phyloP scores from a whole-genome alignment of 2,888 invertebrate species.

The Philhelius pedissequus region DNA sequence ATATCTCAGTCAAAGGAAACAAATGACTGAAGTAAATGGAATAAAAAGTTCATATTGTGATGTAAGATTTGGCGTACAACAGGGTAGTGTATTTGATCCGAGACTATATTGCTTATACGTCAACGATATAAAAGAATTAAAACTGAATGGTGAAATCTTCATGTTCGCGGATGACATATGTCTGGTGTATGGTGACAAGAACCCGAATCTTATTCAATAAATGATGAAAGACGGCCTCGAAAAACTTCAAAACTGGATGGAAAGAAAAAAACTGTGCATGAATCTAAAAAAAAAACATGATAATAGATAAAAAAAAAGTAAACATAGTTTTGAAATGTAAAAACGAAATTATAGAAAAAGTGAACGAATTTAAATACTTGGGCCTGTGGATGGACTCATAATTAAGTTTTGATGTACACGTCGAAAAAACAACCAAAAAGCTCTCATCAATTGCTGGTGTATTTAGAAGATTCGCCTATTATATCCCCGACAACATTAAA shows the following conservation, averaged over 20 bases:
- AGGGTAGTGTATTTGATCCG: not conserved
- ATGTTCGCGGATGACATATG: no score
- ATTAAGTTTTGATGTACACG: not conserved
- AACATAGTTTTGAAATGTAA: not conserved
- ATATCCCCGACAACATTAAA: not conserved
- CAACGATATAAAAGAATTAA: not conserved
- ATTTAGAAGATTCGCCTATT: not conserved
- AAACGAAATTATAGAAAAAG: not conserved
- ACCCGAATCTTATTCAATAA: not conserved
- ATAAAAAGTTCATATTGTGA: not conserved
- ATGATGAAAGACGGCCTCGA: not conserved
- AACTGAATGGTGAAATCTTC: not conserved
- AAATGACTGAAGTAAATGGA: not conserved
- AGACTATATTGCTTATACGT: not conserved
- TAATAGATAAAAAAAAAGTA: not conserved
- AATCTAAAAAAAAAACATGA: not conserved
- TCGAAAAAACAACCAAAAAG: not conserved
- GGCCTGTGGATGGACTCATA: not conserved
- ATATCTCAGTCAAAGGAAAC: not conserved
- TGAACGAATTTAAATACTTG: not conserved
- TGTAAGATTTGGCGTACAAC: not conserved
- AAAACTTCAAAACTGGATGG: not conserved
- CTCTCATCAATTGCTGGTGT: not conserved
- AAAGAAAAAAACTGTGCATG: not conserved
- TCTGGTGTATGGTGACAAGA: not conserved